Evolutionary conservation across 2,113 vertebrate species (phyloP), one percentile per base, ranked within the genome.

Genomic region (Nannobrachium achirus): DNA sequence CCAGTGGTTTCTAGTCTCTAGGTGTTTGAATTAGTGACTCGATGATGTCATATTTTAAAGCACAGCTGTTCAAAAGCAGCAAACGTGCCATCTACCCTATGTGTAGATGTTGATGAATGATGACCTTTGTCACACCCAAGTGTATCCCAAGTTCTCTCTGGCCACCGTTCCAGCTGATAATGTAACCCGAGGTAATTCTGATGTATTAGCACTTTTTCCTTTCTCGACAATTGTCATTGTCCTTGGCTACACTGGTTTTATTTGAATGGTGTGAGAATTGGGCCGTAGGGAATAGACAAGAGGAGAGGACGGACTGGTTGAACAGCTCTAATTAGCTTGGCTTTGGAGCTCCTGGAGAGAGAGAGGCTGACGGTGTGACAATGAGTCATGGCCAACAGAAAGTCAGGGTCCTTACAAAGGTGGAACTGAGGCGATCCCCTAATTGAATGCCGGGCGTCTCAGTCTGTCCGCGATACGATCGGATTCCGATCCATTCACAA

Each of bases 161-260:
- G 6, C 3, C 11, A 14, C 80, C 46, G 57, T 62, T 62, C 63
- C 16, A 66, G 71, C 68, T 62, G 25, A 6, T 60, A 60, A 71
- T 69, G 83, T 80, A 78, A 87, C 78, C 76, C 7, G 78, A 82
- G 69, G 60, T 79, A 16, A 14, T 60, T 42, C 16, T 4, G 56
- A 57, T 64, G 70, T 72, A 82, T 78, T 55, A 45, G 71, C 48
- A 40, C 8, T 66, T 60, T 33, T 33, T 33, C 25, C 25, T 5
- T 5, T 5, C 78, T 72, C 56, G 56, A 25, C 69, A 38, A 70
- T 55, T 53, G 3, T 67, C 63, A 56, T 73, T 85, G 81, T 83
- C 81, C 84, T 75, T 48, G 70, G 66, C 81, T 86, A 76, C 71
- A 73, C 58, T 56, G 14, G 55, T 79, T 69, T n/a, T 82, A 81